A percentile compares a stretch with the other conserved stretches of the same genome.
phyloP scores from a whole-genome alignment of 2,888 invertebrate genomes.

The Clistopyga incitator region DNA sequence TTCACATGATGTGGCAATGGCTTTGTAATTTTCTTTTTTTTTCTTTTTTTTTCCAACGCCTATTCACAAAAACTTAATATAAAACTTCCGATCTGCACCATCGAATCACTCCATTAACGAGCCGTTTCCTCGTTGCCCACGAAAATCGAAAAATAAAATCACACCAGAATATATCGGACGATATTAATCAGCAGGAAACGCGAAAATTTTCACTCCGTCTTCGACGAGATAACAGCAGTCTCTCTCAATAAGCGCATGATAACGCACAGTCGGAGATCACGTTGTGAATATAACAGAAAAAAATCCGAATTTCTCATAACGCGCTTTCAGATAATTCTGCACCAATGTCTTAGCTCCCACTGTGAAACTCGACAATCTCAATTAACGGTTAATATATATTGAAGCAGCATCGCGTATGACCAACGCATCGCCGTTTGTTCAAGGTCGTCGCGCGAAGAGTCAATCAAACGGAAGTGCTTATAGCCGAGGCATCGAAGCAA shows the following conservation, averaged over 20 bases:
- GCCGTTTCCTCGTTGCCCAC: not conserved
- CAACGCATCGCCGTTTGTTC: constrained; percentile 39
- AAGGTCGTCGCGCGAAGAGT: constrained; percentile 57
- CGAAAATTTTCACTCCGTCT: not conserved
- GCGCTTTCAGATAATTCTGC: constrained; percentile 63
- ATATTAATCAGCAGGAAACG: not conserved
- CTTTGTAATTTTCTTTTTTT: not conserved
- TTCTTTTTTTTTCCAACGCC: constrained; percentile 7
- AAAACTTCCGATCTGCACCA: not conserved
- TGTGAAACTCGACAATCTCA: constrained; percentile 59
- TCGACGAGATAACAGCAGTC: constrained; percentile 34
- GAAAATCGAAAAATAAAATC: not conserved
- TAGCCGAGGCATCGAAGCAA: constrained; percentile 44
- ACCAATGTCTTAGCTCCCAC: constrained; percentile 58
- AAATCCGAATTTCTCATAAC: constrained; percentile 47
- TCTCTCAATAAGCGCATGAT: constrained; percentile 25
- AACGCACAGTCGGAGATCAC: constrained; percentile 33
- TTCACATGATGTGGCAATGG: constrained; percentile 26
- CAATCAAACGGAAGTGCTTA: constrained; percentile 58
- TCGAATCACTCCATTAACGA: not conserved
- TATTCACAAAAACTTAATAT: not conserved
- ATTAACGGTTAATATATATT: constrained; percentile 61
- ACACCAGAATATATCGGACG: not conserved
- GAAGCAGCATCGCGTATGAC: constrained; percentile 40
- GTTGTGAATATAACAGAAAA: constrained; percentile 34